Conservation (phyloP, 1,140 invertebrate genomes). For the Atta cephalotes region DNA sequence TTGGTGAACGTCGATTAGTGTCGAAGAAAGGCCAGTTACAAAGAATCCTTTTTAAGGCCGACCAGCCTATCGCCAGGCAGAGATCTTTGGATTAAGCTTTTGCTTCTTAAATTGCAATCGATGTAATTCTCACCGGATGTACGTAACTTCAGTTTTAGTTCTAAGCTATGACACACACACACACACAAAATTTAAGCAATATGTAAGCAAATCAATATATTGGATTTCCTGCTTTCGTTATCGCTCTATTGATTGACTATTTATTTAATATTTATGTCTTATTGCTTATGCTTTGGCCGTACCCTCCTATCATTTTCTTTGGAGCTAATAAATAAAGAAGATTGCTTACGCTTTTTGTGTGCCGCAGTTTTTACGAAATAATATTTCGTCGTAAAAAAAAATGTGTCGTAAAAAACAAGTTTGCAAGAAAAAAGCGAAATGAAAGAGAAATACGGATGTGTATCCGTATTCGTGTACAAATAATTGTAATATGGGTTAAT, state of each 20-base stretch:
- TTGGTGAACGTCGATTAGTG: slow-evolving; percentile 68
- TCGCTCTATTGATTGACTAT: no score
- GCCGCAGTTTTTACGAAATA: background rate
- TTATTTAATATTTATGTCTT: no score
- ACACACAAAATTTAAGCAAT: no score
- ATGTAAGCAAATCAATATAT: no score
- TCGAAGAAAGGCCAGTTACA: slow-evolving; percentile 42
- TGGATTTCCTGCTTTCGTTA: no score
- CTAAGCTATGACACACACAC: no score
- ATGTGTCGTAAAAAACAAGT: no score
- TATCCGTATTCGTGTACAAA: background rate
- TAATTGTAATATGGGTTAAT: slow-evolving; percentile 45
- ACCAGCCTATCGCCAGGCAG: background rate
- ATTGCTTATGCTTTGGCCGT: no score
- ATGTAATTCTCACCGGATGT: slow-evolving; percentile 3
- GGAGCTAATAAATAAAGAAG: no score
- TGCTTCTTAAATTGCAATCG: slow-evolving; percentile 16
- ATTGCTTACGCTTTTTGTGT: no score
- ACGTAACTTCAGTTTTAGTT: background rate
- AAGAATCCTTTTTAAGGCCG: slow-evolving; percentile 56
- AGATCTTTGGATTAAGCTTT: slow-evolving; percentile 32
- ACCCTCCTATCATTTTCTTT: no score
- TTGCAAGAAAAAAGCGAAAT: background rate
- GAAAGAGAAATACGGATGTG: background rate
- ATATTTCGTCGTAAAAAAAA: background rate